These are phyloP conservation scores for Temnothorax unifasciatus DNA, from an alignment of 2,888 invertebrate genomes.

Conservation along the genomic window DNA sequence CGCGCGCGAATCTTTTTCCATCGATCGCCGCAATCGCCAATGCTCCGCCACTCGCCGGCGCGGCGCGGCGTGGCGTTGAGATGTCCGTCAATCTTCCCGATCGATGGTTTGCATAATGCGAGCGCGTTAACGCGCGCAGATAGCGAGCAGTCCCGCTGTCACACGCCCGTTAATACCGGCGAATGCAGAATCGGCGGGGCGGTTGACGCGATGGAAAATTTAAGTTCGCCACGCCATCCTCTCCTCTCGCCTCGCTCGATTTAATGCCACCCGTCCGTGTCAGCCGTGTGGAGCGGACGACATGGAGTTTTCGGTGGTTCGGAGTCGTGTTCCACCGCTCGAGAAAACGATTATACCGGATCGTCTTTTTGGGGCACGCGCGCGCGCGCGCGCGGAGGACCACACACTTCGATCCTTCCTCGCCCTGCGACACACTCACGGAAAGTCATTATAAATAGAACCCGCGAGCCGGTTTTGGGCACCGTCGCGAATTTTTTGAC, in stretches of 20 bases:
- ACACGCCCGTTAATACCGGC: constrained; percentile 73
- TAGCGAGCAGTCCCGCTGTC: constrained; percentile 57
- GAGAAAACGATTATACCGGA: constrained; percentile 44
- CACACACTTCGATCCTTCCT: constrained; percentile 64
- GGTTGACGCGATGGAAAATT: constrained; percentile 79
- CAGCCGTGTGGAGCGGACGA: constrained; percentile 38
- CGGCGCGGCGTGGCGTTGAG: constrained; percentile 4
- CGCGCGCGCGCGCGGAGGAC: constrained; percentile 43
- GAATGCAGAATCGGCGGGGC: constrained; percentile 71
- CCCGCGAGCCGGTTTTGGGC: constrained; percentile 29
- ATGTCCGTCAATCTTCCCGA: constrained; percentile 61
- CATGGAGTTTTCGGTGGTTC: constrained; percentile 63
- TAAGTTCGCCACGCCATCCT: constrained; percentile 72
- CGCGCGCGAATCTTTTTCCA: constrained; percentile 46
- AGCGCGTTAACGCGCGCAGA: constrained; percentile 52
- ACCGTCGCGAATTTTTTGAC: constrained; percentile 32
- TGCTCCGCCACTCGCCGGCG: constrained; percentile 24
- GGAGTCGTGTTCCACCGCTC: constrained; percentile 54
- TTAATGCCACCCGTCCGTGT: constrained; percentile 73
- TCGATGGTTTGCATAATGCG: constrained; percentile 67
- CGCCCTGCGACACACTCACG: constrained; percentile 33
- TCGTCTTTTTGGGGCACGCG: constrained; percentile 61
- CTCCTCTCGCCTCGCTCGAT: constrained; percentile 72
- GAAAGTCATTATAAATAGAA: constrained; percentile 54
- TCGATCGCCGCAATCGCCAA: not conserved